phyloP scores from a whole-genome alignment of 1,140 invertebrate genomes.

The Drosophila neocordata region DNA sequence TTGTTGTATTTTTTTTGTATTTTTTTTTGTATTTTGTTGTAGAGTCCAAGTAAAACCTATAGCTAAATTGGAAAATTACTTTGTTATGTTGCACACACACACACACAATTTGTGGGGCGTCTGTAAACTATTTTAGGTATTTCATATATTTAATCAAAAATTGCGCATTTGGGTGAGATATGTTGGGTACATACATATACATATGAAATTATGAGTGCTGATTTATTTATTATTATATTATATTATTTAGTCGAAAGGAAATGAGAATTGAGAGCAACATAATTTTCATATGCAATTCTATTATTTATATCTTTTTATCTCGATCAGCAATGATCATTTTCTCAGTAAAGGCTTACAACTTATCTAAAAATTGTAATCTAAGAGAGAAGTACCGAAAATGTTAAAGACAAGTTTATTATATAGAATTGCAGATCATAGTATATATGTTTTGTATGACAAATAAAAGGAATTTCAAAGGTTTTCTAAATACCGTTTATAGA shows the following conservation, averaged over 20 bases:
- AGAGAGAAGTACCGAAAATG: too few relatives aligned
- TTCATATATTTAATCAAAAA: slow-evolving; percentile 66
- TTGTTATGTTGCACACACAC: slow-evolving; percentile 54
- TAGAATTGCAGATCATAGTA: too few relatives aligned
- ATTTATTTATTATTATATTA: slow-evolving; percentile 64
- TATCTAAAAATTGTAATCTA: too few relatives aligned
- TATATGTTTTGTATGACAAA: too few relatives aligned
- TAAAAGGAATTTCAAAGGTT: too few relatives aligned
- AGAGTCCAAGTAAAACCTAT: slow-evolving; percentile 1
- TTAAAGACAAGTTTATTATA: too few relatives aligned
- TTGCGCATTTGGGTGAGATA: slow-evolving; percentile 61
- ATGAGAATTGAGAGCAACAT: slow-evolving; percentile 67
- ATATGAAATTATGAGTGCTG: slow-evolving; percentile 37
- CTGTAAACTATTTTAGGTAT: slow-evolving; percentile 73
- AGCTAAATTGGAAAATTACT: slow-evolving; percentile 78
- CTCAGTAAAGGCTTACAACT: too few relatives aligned
- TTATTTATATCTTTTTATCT: background rate
- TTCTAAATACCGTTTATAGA: too few relatives aligned
- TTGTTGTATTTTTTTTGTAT: too few relatives aligned
- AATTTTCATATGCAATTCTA: slow-evolving; percentile 27
- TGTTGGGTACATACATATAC: background rate
- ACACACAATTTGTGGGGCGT: slow-evolving; percentile 71
- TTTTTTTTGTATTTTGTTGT: too few relatives aligned
- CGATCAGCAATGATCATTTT: background rate
- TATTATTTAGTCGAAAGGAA: slow-evolving; percentile 58